Conservation (phyloP, 2,113 vertebrate genomes). For the Prinia subflava region DNA sequence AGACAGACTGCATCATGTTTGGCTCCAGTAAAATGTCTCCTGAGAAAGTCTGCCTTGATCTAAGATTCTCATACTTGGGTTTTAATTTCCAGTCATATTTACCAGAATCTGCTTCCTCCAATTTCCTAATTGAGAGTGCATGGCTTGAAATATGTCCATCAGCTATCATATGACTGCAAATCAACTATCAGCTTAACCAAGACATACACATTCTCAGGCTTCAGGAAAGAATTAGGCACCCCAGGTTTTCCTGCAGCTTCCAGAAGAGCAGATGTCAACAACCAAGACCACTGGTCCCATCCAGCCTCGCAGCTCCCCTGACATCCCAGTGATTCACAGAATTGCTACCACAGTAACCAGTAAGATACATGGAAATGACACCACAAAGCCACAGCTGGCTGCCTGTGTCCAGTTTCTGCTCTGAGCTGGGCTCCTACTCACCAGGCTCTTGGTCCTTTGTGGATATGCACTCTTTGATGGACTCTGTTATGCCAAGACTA, state of each 20-base stretch:
- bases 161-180: neutral
- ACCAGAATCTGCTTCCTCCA: constrained; percentile 2
- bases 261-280: neutral
- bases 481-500: constrained; percentile 86
- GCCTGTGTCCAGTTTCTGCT: neutral
- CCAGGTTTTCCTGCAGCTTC: neutral
- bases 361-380: neutral
- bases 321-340: fast-evolving
- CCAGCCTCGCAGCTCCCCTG: neutral
- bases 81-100: constrained; percentile 37
- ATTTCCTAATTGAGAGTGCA: constrained; percentile 7
- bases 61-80: neutral
- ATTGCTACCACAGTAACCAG: neutral
- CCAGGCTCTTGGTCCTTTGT: constrained; percentile 76
- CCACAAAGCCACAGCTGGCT: neutral
- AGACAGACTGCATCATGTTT: neutral
- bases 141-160: constrained; percentile 7
- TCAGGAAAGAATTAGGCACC: neutral
- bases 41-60: constrained; percentile 16
- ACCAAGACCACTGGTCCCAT: neutral
- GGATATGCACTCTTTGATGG: constrained; percentile 78
- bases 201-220: neutral
- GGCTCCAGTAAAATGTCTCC: constrained; percentile 4
- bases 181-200: neutral
- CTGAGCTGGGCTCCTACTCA: constrained; percentile 64